Evolutionary conservation across 2,888 invertebrate species (phyloP).

Genomic region (Hyalella azteca): DNA sequence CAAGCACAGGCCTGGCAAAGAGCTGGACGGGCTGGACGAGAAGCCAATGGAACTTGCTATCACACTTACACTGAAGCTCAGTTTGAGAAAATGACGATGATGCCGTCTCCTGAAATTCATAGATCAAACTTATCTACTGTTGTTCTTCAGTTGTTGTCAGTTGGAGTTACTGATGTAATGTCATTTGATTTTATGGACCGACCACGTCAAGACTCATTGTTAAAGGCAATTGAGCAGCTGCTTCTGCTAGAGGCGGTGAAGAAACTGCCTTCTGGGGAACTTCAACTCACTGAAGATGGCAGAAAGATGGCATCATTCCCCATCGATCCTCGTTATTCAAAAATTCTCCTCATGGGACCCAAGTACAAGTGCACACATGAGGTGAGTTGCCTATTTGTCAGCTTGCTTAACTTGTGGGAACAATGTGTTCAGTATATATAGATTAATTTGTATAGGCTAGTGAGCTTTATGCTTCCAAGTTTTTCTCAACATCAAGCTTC

Average conservation of each 20-base stretch:
- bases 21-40: slow-evolving; percentile 89
- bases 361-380: slow-evolving; percentile 69
- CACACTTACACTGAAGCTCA: slow-evolving; percentile 67
- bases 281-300: slow-evolving; percentile 78
- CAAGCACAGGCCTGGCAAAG: slow-evolving; percentile 94
- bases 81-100: slow-evolving; percentile 74
- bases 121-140: slow-evolving; percentile 76
- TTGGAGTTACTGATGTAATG: slow-evolving; percentile 77
- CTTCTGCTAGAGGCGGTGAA: slow-evolving; percentile 72
- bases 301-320: slow-evolving; percentile 89
- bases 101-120: slow-evolving; percentile 86
- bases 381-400: no score
- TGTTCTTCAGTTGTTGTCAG: slow-evolving; percentile 78
- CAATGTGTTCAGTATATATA: no score
- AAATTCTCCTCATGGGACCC: slow-evolving; percentile 78
- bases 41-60: slow-evolving; percentile 83
- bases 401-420: no score
- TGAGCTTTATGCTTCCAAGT: no score
- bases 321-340: slow-evolving; percentile 86
- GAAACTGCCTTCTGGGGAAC: slow-evolving; percentile 62
- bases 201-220: slow-evolving; percentile 66
- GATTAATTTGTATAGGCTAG: no score
- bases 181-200: slow-evolving; percentile 90
- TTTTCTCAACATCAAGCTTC: no score
- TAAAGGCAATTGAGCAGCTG: slow-evolving; percentile 65